A percentile compares a stretch with the other conserved stretches of the same genome.
Conservation (phyloP, 2,797 vertebrate species). For the Hydrocynus forskahlii region DNA sequence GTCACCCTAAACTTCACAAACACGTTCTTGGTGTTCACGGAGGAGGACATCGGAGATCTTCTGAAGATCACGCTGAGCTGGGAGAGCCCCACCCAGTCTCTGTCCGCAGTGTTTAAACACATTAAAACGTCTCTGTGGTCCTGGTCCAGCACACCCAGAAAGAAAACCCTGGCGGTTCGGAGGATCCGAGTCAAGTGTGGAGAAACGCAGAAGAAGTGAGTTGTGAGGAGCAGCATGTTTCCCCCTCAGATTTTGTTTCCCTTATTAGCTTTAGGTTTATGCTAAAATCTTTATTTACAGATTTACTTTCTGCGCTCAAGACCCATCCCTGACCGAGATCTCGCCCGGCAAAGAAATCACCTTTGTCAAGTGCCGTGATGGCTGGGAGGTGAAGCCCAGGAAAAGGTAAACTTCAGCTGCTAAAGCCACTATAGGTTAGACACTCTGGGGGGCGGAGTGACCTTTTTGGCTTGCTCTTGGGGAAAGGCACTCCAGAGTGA, state of each 20-base stretch:
- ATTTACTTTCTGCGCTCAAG: conserved; percentile 87
- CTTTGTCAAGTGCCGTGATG: conserved; percentile 87
- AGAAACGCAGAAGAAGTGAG: conserved; percentile 92
- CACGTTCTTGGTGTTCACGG: conserved; percentile 93
- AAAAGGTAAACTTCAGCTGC: conserved; percentile 77
- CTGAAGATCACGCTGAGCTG: conserved; percentile 88
- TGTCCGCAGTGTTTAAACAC: conserved; percentile 82
- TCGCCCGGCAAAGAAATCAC: conserved; percentile 84
- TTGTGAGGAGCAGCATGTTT: too few species aligned
- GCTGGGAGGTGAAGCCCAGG: conserved; percentile 86
- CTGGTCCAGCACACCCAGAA: conserved; percentile 59
- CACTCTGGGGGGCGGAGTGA: not conserved
- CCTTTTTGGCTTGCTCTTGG: too few species aligned
- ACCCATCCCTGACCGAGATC: conserved; percentile 78
- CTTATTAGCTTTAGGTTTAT: not conserved
- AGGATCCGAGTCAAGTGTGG: conserved; percentile 92
- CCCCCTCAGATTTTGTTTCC: too few species aligned
- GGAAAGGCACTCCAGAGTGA: too few species aligned
- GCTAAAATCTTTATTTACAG: conserved; percentile 65
- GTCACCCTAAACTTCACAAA: conserved; percentile 89
- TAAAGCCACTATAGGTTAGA: too few species aligned
- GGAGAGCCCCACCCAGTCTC: conserved; percentile 81
- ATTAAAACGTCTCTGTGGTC: conserved; percentile 75
- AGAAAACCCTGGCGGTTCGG: conserved; percentile 81
- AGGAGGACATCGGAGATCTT: conserved; percentile 90